These are phyloP conservation scores for Emesis furor DNA, from an alignment of 2,888 invertebrate species.

Conservation along the genomic window DNA sequence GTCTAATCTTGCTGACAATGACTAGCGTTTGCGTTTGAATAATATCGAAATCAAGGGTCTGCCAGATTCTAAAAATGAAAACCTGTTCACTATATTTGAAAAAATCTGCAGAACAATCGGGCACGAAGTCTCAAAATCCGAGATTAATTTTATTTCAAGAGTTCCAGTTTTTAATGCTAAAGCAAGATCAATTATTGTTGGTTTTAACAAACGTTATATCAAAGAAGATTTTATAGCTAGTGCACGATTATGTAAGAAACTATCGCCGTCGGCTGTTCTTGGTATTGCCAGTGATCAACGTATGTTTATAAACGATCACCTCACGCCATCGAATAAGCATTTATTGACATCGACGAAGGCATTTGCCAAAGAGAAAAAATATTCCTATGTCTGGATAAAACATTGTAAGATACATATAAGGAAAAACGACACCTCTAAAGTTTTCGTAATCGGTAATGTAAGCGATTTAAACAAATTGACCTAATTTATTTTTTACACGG, in stretches of 20 bases:
- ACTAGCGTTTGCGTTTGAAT: background rate
- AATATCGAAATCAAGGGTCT: background rate
- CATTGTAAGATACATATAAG: background rate
- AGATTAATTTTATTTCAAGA: background rate
- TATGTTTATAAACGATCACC: background rate
- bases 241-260: background rate
- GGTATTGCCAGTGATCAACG: background rate
- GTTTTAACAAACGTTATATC: background rate
- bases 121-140: background rate
- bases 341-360: background rate
- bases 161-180: background rate
- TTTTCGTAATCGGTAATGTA: background rate
- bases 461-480: background rate
- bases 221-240: background rate
- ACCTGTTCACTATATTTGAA: background rate
- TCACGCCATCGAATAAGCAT: background rate
- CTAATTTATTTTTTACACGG: background rate
- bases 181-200: background rate
- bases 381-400: background rate
- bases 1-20: background rate
- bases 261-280: background rate
- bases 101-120: background rate
- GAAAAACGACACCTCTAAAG: background rate
- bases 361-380: background rate
- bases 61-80: background rate